phyloP scores from a whole-genome alignment of 1,140 invertebrate genomes.

The Caenorhabditis latens region DNA sequence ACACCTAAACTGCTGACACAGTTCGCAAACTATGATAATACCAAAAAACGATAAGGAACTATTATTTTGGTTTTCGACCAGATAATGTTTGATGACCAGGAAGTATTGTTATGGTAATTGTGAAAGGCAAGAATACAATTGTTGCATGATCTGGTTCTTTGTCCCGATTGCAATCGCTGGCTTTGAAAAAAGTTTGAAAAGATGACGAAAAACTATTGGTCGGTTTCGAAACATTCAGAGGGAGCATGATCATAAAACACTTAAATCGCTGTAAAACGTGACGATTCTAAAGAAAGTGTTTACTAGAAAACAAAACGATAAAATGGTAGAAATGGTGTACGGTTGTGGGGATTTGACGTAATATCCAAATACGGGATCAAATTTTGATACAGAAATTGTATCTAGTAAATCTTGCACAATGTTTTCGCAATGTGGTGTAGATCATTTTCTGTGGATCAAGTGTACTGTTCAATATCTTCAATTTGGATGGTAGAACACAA shows the following conservation, averaged over 20 bases:
- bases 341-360: background rate
- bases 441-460: too few species aligned
- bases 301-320: slow-evolving; percentile 16
- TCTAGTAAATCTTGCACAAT: too few species aligned
- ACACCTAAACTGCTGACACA: background rate
- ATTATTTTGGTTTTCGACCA: background rate
- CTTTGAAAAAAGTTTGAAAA: background rate
- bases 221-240: background rate
- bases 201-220: background rate
- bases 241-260: slow-evolving; percentile 8
- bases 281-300: background rate
- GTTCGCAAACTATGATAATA: background rate
- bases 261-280: background rate
- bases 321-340: background rate
- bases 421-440: too few species aligned
- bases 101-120: slow-evolving; percentile 44
- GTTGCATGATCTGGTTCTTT: background rate
- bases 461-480: too few species aligned
- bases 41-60: slow-evolving; percentile 3
- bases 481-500: too few species aligned
- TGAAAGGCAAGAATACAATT: background rate
- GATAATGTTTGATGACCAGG: slow-evolving; percentile 32
- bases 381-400: too few species aligned
- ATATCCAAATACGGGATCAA: too few species aligned
- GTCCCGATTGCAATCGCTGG: background rate